Evolutionary conservation across 1,140 invertebrate species (phyloP).

Genomic region (Pachyrhynchus sulphureomaculatus): DNA sequence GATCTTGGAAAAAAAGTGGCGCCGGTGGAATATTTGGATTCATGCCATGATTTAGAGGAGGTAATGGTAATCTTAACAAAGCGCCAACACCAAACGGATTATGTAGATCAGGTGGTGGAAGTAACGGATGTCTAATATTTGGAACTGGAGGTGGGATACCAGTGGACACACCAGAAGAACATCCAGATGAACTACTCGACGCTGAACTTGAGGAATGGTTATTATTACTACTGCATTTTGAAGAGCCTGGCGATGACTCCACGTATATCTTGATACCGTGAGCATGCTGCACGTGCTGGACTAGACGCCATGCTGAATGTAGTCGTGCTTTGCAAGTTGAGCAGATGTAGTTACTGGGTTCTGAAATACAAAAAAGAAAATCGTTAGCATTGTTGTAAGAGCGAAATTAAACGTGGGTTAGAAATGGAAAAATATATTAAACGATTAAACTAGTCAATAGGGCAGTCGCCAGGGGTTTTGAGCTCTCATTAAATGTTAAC

Average conservation of each 20-base stretch:
- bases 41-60: conserved; percentile 61
- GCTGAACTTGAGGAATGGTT: conserved; percentile 57
- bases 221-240: conserved; percentile 50
- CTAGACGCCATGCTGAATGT: conserved; percentile 88
- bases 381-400: neutral
- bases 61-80: conserved; percentile 65
- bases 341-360: conserved; percentile 92
- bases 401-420: neutral
- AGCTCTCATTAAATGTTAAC: no score
- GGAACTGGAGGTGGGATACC: conserved; percentile 62
- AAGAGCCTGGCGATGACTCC: conserved; percentile 58
- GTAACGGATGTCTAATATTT: conserved; percentile 61
- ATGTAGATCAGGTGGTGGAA: conserved; percentile 66
- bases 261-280: conserved; percentile 94
- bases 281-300: conserved; percentile 91
- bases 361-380: conserved; percentile 72
- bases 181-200: conserved; percentile 60
- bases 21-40: conserved; percentile 59
- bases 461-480: no score
- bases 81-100: conserved; percentile 68
- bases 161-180: conserved; percentile 59
- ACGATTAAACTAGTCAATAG: no score
- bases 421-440: no score
- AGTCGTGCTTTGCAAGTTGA: conserved; percentile 89
- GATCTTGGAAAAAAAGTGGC: conserved; percentile 69